Conservation (phyloP, 2,797 vertebrate genomes). For the Distichodus sexfasciatus region DNA sequence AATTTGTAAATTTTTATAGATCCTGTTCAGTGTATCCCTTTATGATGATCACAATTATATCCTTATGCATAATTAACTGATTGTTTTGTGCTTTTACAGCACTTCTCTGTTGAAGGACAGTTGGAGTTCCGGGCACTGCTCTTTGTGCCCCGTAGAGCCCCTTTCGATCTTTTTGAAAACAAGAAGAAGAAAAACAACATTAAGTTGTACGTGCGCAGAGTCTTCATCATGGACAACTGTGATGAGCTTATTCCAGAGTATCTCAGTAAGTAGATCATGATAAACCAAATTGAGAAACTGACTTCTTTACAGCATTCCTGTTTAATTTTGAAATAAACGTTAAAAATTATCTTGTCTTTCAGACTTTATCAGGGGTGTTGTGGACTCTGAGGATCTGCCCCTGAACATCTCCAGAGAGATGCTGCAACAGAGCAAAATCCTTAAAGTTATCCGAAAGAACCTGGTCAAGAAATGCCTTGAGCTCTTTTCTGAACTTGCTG, state of each 20-base stretch:
- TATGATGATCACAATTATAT: not conserved
- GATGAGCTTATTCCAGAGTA: conserved; percentile 96
- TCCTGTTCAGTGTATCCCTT: not conserved
- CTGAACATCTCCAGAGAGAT: conserved; percentile 96
- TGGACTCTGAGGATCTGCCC: conserved; percentile 86
- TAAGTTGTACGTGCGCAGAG: conserved; percentile 91
- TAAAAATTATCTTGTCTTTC: not conserved
- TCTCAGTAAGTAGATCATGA: conserved; percentile 88
- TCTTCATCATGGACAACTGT: conserved; percentile 98
- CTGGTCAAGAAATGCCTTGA: conserved; percentile 95
- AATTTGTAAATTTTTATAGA: not conserved
- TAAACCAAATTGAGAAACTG: too few relatives aligned
- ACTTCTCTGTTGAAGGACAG: conserved; percentile 90
- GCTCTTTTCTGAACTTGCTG: conserved; percentile 85
- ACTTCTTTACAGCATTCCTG: too few relatives aligned
- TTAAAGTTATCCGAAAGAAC: conserved; percentile 96
- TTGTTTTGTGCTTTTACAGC: conserved; percentile 51
- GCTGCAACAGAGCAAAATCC: conserved; percentile 97
- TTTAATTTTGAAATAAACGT: not conserved
- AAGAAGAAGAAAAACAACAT: conserved; percentile 95
- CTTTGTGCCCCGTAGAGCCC: conserved; percentile 88
- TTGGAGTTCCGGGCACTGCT: conserved; percentile 88
- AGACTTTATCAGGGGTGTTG: conserved; percentile 88
- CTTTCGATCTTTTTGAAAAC: conserved; percentile 92
- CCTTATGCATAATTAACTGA: not conserved